Evolutionary conservation across 2,888 invertebrate species (phyloP), one percentile per base, ranked within the genome.

Genomic region (Fragum sueziense): DNA sequence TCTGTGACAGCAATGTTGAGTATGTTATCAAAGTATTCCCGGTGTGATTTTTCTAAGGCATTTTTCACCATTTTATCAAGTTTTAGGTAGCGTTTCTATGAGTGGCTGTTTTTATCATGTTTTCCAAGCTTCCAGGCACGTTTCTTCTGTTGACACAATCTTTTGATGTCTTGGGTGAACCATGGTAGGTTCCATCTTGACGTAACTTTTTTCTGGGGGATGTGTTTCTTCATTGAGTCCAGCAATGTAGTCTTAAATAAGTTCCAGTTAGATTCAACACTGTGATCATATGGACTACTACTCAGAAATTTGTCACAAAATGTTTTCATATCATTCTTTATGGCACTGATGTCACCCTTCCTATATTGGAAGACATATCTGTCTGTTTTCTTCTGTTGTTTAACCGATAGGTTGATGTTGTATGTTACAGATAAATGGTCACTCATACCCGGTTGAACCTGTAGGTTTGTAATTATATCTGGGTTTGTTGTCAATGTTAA

Each of bases 191-290:
- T 75, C 75, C 75, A 75, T 27, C 75, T 22, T 0, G 75, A 67
- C 41, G 75, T 51, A 27, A 79, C 57, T 31, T 79, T 79, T 41
- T 72, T 79, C 61, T 74, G 70, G 27, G 75, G 69, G 11, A 69
- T 75, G 54, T 79, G 41, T 25, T 68, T 57, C 22, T 75, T 74
- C 72, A 75, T 70, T 14, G 74, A 70, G 2, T 31, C n/a, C 1
- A 27, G 22, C 1, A 79, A 27, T 1, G 31, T 59, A 25, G 57
- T 33, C 34, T 65, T 79, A 62, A 70, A 79, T 0, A 65, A 31
- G 25, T 54, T 70, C 74, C 74, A 78, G 69, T 78, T 74, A 1
- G 62, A 22, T 37, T 74, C 47, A n/a, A 73, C 52, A 22, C 61
- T 51, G 6, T 47, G 54, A 1, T 29, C 20, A 27, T 31, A 20